Percentiles rank a stretch among this genome's conserved stretches.
phyloP scores from a whole-genome alignment of 2,113 vertebrate genomes.

The Garra rufa region DNA sequence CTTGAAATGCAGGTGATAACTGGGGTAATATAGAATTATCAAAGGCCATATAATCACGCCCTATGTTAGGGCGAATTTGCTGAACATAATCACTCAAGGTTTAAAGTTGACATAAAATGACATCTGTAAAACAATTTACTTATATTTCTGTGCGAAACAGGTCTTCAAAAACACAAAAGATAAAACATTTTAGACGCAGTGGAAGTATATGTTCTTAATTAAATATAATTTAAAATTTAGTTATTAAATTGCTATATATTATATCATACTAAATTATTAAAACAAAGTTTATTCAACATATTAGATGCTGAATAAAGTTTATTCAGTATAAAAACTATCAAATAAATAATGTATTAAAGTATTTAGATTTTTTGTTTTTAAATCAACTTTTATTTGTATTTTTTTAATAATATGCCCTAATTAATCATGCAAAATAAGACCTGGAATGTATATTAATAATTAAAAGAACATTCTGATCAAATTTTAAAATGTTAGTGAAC shows the following conservation, averaged over 20 bases:
- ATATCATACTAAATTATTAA: too few species aligned
- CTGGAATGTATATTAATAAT: background rate
- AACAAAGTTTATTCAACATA: too few species aligned
- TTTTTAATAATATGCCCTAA: background rate
- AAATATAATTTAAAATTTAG: background rate
- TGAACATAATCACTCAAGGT: background rate
- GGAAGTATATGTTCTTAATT: background rate
- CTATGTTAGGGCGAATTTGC: background rate
- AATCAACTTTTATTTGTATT: too few species aligned
- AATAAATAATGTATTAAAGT: too few species aligned
- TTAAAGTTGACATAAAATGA: background rate
- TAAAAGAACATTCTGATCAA: background rate
- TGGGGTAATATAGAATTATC: conserved; percentile 24
- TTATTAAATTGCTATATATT: too few species aligned
- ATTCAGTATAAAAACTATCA: too few species aligned
- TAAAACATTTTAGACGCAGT: background rate
- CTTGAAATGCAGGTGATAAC: conserved; percentile 5
- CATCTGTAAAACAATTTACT: background rate
- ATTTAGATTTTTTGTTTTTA: too few species aligned
- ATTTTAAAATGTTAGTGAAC: background rate
- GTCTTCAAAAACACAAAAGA: background rate
- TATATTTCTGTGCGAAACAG: background rate
- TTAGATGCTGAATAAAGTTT: too few species aligned
- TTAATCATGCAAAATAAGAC: background rate
- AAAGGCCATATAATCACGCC: background rate